Percentiles rank a stretch among this genome's conserved stretches.
Evolutionary conservation across 2,797 vertebrate species (phyloP).

Genomic region (Vespertilio murinus): DNA sequence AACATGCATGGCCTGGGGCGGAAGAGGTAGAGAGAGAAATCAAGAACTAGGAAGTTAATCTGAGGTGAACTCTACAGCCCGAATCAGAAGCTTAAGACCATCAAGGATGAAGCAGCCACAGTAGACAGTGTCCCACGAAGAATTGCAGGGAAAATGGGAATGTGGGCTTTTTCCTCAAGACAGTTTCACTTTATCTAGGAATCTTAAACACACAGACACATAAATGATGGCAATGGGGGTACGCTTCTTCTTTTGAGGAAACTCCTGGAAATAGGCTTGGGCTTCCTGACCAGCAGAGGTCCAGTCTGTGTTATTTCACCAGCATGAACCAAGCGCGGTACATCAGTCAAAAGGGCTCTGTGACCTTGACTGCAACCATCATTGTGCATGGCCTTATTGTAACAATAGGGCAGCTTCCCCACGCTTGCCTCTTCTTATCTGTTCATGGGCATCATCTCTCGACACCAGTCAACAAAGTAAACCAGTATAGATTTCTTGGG

Average conservation of each 20-base stretch:
- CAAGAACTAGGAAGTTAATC: not conserved
- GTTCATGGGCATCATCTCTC: not conserved
- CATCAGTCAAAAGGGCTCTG: not conserved
- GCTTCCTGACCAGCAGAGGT: not conserved
- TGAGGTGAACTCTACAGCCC: not conserved
- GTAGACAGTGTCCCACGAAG: not conserved
- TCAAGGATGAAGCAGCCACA: accelerated
- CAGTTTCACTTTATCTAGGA: not conserved
- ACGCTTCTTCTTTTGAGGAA: not conserved
- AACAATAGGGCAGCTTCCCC: not conserved
- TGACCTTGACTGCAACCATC: not conserved
- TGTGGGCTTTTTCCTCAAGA: not conserved
- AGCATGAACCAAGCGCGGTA: not conserved
- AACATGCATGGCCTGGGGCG: not conserved
- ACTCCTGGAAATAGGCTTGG: not conserved
- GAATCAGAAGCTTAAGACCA: not conserved
- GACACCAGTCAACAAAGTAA: not conserved
- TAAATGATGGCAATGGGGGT: not conserved
- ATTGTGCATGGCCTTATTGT: not conserved
- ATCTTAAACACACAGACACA: not conserved
- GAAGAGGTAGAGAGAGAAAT: not conserved
- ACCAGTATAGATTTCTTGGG: constrained; percentile 18
- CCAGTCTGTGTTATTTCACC: not conserved
- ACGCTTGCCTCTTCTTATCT: not conserved
- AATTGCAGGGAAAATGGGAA: not conserved